Evolutionary conservation across 2,888 invertebrate genomes (phyloP).

Genomic region (Macroteleia sp.): DNA sequence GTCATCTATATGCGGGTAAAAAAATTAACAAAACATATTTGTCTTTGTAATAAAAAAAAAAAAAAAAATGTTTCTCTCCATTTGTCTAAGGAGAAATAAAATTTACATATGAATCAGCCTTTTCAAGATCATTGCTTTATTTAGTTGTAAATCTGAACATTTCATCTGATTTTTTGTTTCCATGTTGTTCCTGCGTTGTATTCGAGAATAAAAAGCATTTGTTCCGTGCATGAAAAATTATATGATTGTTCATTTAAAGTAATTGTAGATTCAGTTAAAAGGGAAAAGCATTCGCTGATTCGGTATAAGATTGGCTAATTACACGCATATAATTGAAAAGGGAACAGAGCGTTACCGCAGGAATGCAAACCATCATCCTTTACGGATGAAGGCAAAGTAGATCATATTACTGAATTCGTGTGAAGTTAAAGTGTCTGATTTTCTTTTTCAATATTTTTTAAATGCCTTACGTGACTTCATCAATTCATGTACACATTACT

Average conservation of each 20-base stretch:
- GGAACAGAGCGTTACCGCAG: conserved; percentile 51
- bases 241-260: conserved; percentile 47
- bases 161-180: too few species aligned
- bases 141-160: too few species aligned
- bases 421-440: conserved; percentile 20
- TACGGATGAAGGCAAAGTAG: conserved; percentile 42
- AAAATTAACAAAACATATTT: too few species aligned
- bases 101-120: too few species aligned
- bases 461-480: conserved; percentile 2
- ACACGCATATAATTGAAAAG: conserved; percentile 60
- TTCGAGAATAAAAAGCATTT: conserved; percentile 28
- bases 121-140: too few species aligned
- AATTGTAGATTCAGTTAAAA: conserved; percentile 47
- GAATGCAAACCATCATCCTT: conserved; percentile 54
- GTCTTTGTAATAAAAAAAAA: too few species aligned
- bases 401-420: conserved; percentile 49
- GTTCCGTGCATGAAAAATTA: conserved; percentile 39
- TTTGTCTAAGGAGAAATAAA: too few species aligned
- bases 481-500: not conserved
- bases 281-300: conserved; percentile 48
- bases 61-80: too few species aligned
- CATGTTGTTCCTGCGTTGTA: too few species aligned
- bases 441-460: conserved; percentile 23
- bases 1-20: too few species aligned
- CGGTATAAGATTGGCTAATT: conserved; percentile 51